A percentile compares a stretch with the other conserved stretches of the same genome.
These are phyloP conservation scores for Drosophila ananassae DNA, from an alignment of 1,140 invertebrate genomes.

Conservation along the genomic window DNA sequence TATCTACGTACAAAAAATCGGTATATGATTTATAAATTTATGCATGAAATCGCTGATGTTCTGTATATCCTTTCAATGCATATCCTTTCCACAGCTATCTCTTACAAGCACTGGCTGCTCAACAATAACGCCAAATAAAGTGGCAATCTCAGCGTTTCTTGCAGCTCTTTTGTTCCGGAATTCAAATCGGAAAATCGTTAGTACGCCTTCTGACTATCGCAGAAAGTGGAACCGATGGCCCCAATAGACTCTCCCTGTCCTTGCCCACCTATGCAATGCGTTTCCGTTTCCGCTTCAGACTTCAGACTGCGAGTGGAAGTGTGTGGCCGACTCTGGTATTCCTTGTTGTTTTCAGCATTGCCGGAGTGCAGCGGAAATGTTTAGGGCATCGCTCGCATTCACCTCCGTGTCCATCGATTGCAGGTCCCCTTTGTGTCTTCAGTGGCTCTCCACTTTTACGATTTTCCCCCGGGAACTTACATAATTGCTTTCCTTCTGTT, in stretches of 20 bases:
- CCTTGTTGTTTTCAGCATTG: conserved; percentile 38
- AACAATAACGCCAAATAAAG: neutral
- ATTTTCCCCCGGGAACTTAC: neutral
- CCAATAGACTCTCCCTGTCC: conserved; percentile 14
- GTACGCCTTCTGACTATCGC: conserved; percentile 35
- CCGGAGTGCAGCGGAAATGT: conserved; percentile 50
- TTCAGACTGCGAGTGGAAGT: conserved; percentile 2
- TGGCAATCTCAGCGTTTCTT: neutral
- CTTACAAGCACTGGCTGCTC: neutral
- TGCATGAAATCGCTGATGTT: too few relatives aligned
- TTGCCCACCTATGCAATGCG: conserved; percentile 33
- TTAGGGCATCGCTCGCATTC: conserved; percentile 47
- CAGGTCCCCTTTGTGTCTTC: conserved; percentile 22
- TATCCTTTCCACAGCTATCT: too few relatives aligned
- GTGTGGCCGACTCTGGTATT: conserved; percentile 16
- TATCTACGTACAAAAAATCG: too few relatives aligned
- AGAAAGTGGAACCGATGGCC: conserved; percentile 14
- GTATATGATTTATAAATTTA: too few relatives aligned
- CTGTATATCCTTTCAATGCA: too few relatives aligned
- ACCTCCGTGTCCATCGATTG: conserved; percentile 39
- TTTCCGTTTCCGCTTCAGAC: conserved; percentile 38
- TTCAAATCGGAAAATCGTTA: conserved; percentile 58
- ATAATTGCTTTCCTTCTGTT: conserved; percentile 39
- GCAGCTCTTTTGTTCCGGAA: neutral
- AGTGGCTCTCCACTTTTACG: neutral